Percentiles rank a stretch among this genome's conserved stretches.
Evolutionary conservation across 2,888 invertebrate species (phyloP).

Genomic region (Choreutis nemorana): DNA sequence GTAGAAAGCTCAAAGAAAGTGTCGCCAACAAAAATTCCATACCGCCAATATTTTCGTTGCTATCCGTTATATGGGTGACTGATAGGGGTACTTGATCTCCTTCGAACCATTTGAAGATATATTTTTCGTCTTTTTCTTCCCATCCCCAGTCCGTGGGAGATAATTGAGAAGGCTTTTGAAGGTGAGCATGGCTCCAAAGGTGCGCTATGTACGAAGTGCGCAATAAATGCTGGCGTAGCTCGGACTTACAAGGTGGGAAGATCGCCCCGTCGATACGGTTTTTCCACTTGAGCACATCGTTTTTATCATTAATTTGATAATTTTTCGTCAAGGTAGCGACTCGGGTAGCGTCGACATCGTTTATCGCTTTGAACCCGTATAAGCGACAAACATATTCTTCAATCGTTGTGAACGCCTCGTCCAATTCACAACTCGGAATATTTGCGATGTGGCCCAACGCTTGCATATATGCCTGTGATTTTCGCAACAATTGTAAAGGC

Average conservation of each 20-base stretch:
- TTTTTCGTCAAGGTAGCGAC: constrained; percentile 1
- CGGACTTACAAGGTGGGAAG: constrained; percentile 15
- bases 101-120: constrained; percentile 16
- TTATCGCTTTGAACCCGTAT: constrained; percentile 1
- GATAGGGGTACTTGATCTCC: constrained; percentile 15
- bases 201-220: constrained; percentile 4
- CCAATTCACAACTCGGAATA: constrained; percentile 3
- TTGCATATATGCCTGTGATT: constrained; percentile 4
- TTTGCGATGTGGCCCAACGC: constrained; percentile 4
- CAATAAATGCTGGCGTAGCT: constrained; percentile 13
- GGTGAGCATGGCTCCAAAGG: constrained; percentile 15
- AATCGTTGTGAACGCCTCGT: neutral
- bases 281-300: constrained; percentile 2
- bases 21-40: constrained; percentile 1
- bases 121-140: constrained; percentile 10
- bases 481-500: constrained; percentile 10
- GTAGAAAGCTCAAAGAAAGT: constrained; percentile 1
- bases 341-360: constrained; percentile 3
- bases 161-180: constrained; percentile 7
- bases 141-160: constrained; percentile 13
- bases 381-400: constrained; percentile 2
- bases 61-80: constrained; percentile 2
- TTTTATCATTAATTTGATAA: constrained; percentile 2
- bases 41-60: constrained; percentile 2
- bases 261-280: constrained; percentile 3